A percentile compares a stretch with the other conserved stretches of the same genome.
phyloP scores from a whole-genome alignment of 1,140 invertebrate genomes.

The Holotrichia oblita region DNA sequence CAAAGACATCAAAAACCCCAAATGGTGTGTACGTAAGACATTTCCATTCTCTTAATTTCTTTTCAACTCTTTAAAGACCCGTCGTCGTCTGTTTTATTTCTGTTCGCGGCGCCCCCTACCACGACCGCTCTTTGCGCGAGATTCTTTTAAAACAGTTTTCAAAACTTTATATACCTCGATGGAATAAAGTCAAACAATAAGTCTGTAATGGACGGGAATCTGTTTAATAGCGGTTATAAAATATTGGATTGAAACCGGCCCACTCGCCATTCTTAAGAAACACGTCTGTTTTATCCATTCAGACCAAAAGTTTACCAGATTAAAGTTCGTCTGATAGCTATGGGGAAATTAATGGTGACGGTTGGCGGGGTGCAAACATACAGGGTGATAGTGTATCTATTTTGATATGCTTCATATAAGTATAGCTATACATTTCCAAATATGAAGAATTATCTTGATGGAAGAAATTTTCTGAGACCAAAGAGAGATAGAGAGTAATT shows the following conservation, averaged over 20 bases:
- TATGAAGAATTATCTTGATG: no score
- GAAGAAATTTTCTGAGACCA: no score
- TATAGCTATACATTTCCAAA: no score
- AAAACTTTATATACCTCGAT: conserved; percentile 42
- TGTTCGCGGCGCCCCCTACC: not conserved
- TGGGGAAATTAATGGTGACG: conserved; percentile 2
- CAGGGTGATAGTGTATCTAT: not conserved
- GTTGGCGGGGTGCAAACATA: not conserved
- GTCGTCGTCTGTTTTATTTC: conserved; percentile 10
- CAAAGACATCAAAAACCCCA: conserved; percentile 23
- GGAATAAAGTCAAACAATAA: conserved; percentile 40
- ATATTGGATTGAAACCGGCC: conserved; percentile 38
- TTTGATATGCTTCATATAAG: no score
- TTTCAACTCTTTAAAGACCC: conserved; percentile 32
- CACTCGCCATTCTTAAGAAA: conserved; percentile 33
- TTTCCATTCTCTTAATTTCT: conserved; percentile 36
- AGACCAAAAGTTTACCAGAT: conserved; percentile 30
- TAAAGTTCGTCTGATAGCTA: not conserved
- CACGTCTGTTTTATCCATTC: conserved; percentile 35
- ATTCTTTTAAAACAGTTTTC: conserved; percentile 46
- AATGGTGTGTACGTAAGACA: conserved; percentile 31
- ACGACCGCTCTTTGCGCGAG: not conserved
- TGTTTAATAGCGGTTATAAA: conserved; percentile 38
- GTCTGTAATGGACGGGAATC: conserved; percentile 35
- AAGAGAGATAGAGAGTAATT: no score